Conservation (phyloP, 2,888 invertebrate species). For the Pemphredon lugubris region DNA sequence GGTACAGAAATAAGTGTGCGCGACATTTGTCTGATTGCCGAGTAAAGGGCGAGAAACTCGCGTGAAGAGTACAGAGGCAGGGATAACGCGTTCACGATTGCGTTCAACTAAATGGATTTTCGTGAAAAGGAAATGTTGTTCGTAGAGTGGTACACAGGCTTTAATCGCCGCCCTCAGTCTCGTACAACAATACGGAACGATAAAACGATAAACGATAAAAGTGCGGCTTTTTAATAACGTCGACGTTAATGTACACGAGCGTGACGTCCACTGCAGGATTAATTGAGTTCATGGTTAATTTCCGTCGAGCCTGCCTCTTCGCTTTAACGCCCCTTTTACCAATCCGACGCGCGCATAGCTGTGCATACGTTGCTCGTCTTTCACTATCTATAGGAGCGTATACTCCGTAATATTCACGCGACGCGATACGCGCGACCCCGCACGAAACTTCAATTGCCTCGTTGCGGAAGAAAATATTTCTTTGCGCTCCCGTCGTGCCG, state of each 20-base stretch:
- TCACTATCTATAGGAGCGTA: slow-evolving; percentile 17
- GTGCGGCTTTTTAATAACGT: slow-evolving; percentile 52
- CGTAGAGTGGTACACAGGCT: slow-evolving; percentile 4
- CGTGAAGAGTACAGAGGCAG: slow-evolving; percentile 24
- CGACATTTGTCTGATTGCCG: no score
- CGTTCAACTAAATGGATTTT: slow-evolving; percentile 44
- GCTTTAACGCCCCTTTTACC: slow-evolving; percentile 49
- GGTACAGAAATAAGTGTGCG: no score
- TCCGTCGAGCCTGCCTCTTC: slow-evolving; percentile 44
- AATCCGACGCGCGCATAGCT: neutral
- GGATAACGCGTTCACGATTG: slow-evolving; percentile 47
- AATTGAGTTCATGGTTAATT: slow-evolving; percentile 67
- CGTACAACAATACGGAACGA: no score
- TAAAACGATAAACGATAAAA: no score
- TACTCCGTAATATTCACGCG: slow-evolving; percentile 37
- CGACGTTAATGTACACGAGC: slow-evolving; percentile 53
- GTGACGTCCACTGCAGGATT: slow-evolving; percentile 53
- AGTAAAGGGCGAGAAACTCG: neutral
- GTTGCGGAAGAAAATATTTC: slow-evolving; percentile 69
- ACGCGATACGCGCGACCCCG: slow-evolving; percentile 50
- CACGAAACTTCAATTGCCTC: slow-evolving; percentile 70
- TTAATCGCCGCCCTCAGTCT: no score
- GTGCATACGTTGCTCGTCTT: slow-evolving; percentile 32
- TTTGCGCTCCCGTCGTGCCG: slow-evolving; percentile 31
- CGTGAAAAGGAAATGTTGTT: slow-evolving; percentile 44